Evolutionary conservation across 1,140 invertebrate genomes (phyloP), one percentile per base, ranked within the genome.

Genomic region (Holotrichia oblita): DNA sequence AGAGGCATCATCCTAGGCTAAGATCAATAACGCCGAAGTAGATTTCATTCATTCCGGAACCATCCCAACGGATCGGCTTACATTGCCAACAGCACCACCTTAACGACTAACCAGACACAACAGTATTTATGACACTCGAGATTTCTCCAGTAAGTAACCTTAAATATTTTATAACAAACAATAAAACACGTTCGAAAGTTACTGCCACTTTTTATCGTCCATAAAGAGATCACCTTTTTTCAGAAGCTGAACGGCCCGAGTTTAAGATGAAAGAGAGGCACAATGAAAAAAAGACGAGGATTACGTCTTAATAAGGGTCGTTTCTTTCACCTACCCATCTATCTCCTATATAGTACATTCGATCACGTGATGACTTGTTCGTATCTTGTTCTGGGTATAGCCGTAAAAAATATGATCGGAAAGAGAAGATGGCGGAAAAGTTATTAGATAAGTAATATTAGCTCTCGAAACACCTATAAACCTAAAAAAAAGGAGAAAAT

Each of bases 261-360:
- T 69, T 69, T 69, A 69, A 69, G 61, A 69, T 69, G 61, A 69
- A 69, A 69, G 61, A 34, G 22, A 34, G 61, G 61, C 61, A 34
- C 61, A 69, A 69, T 69, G 61, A 69, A 69, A 69, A 69, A 34
- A 22, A 69, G 27, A 34, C 61, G 22, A 9, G 61, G 61, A 69
- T 69, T 69, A 69, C 61, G 61, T 69, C 61, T 69, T 69, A 69
- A 69, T 69, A 69, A 34, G 61, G 61, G 61, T 69, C 61, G 61
- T 69, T 69, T 69, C 61, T 34, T 69, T 69, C 61, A 69, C 61
- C 61, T 69, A 69, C 61, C 61, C 27, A 69, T 69, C 20, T 69
- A 69, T 24, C 20, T 69, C 27, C 20, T 69, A 69, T 34, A 69
- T 55, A 55, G 14, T 14, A 27, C 24, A 14, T 14, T 69, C 61